phyloP scores from a whole-genome alignment of 2,797 vertebrate species.

The Macropus fuliginosus region DNA sequence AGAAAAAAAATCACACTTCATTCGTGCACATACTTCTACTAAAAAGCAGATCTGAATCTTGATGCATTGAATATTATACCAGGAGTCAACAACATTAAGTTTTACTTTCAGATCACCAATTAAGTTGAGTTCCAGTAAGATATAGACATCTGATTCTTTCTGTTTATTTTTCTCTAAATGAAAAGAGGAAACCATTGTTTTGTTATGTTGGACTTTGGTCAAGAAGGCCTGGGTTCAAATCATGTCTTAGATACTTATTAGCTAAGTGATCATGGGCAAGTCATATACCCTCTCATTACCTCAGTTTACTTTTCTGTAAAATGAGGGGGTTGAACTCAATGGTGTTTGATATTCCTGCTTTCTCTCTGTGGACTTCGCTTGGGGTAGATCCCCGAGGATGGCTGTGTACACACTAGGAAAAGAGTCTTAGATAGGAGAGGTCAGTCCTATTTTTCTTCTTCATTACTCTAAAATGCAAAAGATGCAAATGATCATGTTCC shows the following conservation, averaged over 20 bases:
- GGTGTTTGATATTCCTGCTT: neutral
- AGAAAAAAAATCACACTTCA: slow-evolving; percentile 30
- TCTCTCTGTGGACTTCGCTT: neutral
- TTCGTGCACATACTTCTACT: slow-evolving; percentile 61
- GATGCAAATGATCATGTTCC: neutral
- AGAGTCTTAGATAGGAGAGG: neutral
- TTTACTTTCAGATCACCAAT: neutral
- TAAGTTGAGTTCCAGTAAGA: slow-evolving; percentile 13
- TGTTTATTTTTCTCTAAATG: neutral
- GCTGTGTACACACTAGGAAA: neutral
- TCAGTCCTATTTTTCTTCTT: neutral
- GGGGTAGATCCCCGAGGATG: neutral
- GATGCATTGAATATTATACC: slow-evolving; percentile 52
- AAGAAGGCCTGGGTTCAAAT: neutral
- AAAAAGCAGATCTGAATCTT: slow-evolving; percentile 55
- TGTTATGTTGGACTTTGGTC: neutral
- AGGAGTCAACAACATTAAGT: slow-evolving; percentile 60
- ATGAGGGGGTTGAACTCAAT: neutral
- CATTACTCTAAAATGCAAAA: slow-evolving; percentile 6
- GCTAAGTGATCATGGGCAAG: neutral
- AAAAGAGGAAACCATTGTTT: neutral
- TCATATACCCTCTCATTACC: fast-evolving
- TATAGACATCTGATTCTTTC: neutral
- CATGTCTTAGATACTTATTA: neutral
- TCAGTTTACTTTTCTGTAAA: neutral